phyloP scores from a whole-genome alignment of 2,888 invertebrate species.

The Trissolcus japonicus region DNA sequence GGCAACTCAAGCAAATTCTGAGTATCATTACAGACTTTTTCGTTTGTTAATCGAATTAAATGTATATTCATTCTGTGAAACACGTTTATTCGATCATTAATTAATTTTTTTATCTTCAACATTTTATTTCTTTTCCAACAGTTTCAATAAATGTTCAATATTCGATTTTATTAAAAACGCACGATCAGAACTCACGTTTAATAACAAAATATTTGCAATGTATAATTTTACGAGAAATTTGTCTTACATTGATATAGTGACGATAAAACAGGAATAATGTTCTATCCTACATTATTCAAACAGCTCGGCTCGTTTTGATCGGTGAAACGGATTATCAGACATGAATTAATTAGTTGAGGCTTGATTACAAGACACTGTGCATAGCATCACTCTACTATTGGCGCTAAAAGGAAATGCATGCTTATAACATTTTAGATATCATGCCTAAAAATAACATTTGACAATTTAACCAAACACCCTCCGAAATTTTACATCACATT shows the following conservation, averaged over 20 bases:
- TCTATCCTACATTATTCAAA: slow-evolving; percentile 32
- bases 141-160: no score
- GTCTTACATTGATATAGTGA: slow-evolving; percentile 36
- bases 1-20: slow-evolving; percentile 4
- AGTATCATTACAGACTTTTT: neutral
- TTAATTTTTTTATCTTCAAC: no score
- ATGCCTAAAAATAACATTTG: neutral
- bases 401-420: slow-evolving; percentile 43
- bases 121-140: no score
- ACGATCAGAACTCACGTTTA: no score
- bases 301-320: slow-evolving; percentile 52
- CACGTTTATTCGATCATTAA: no score
- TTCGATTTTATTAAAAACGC: no score
- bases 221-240: slow-evolving; percentile 32
- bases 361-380: slow-evolving; percentile 55
- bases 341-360: slow-evolving; percentile 56
- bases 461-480: no score
- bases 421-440: slow-evolving; percentile 34
- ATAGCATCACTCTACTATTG: slow-evolving; percentile 27
- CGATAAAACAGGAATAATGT: slow-evolving; percentile 42
- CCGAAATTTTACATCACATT: no score
- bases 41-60: no score
- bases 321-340: slow-evolving; percentile 54
- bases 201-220: neutral
- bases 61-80: no score